Conservation (phyloP, 2,113 vertebrate genomes). For the Chauna torquata region DNA sequence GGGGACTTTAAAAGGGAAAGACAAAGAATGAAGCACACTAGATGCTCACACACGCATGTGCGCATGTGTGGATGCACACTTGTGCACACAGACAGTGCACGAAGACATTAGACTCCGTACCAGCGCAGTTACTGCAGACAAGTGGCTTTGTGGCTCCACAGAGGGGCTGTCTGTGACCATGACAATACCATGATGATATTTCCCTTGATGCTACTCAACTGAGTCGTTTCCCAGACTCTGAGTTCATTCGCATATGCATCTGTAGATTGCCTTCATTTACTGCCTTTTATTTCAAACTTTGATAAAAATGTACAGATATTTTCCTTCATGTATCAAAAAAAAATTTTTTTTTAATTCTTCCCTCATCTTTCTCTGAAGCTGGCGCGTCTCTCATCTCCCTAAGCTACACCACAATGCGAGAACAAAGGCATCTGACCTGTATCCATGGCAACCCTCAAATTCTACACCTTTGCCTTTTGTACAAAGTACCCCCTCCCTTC, state of each 20-base stretch:
- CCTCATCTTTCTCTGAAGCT: neutral
- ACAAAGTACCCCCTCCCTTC: conserved; percentile 22
- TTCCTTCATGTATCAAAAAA: neutral
- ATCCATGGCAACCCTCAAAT: conserved; percentile 71
- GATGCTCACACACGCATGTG: no score
- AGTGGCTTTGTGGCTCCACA: neutral
- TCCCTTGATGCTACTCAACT: conserved; percentile 4
- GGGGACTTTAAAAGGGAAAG: neutral
- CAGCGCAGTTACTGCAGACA: neutral
- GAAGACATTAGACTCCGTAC: fast-evolving
- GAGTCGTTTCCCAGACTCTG: neutral
- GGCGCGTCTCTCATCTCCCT: conserved; percentile 56
- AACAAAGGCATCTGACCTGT: conserved; percentile 74
- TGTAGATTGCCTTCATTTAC: neutral
- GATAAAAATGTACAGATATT: neutral
- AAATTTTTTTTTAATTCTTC: neutral
- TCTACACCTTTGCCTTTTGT: conserved; percentile 70
- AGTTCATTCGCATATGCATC: neutral
- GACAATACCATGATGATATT: neutral
- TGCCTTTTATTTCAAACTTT: conserved; percentile 27
- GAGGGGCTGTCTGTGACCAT: conserved; percentile 30
- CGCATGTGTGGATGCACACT: no score
- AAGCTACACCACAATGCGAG: conserved; percentile 35
- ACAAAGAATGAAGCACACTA: neutral
- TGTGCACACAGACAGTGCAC: neutral